A percentile compares a stretch with the other conserved stretches of the same genome.
Conservation (phyloP, 2,888 invertebrate genomes). For the Eristalis arbustorum region DNA sequence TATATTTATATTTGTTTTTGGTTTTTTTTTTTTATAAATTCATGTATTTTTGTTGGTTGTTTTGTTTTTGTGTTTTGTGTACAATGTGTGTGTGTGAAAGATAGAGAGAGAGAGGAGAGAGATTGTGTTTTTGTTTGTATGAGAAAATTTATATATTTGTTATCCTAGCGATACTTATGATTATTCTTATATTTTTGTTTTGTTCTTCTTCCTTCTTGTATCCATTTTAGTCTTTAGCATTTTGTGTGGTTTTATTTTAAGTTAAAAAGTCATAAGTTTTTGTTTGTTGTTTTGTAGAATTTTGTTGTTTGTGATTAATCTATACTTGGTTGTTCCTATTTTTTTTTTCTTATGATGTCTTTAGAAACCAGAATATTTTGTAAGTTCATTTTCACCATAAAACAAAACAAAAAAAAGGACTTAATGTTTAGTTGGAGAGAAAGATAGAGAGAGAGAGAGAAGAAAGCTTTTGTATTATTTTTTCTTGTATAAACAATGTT, state of each 20-base stretch:
- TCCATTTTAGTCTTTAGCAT: slow-evolving; percentile 59
- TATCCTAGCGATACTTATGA: slow-evolving; percentile 59
- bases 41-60: slow-evolving; percentile 43
- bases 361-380: slow-evolving; percentile 61
- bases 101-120: no score
- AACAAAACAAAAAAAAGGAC: slow-evolving; percentile 17
- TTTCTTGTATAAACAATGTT: slow-evolving; percentile 1
- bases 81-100: slow-evolving; percentile 19
- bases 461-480: background rate
- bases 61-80: slow-evolving; percentile 36
- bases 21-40: slow-evolving; percentile 22
- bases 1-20: slow-evolving; percentile 62
- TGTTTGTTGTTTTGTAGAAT: slow-evolving; percentile 28
- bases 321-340: slow-evolving; percentile 27
- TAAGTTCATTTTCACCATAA: slow-evolving; percentile 56
- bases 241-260: slow-evolving; percentile 51
- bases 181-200: slow-evolving; percentile 14
- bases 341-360: no score
- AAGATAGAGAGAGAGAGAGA: background rate
- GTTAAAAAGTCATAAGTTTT: slow-evolving; percentile 60
- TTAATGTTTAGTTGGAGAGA: background rate
- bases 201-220: slow-evolving; percentile 12
- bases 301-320: slow-evolving; percentile 44
- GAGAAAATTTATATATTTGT: slow-evolving; percentile 28
- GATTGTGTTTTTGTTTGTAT: slow-evolving; percentile 11